phyloP scores from a whole-genome alignment of 1,140 invertebrate species.

The Stegodyphus mimosarum region DNA sequence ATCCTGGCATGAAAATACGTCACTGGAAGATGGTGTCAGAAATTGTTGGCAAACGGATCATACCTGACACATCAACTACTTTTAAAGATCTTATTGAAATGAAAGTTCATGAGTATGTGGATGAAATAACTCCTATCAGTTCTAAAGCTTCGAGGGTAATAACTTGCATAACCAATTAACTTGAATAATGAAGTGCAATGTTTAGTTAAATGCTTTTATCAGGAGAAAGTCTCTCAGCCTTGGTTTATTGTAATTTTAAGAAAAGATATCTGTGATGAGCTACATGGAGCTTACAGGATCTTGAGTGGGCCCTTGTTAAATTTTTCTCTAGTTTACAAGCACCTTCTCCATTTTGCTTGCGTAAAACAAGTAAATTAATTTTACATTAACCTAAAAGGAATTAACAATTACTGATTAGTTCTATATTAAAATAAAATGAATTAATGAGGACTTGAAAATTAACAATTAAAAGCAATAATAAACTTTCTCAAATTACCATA shows the following conservation, averaged over 20 bases:
- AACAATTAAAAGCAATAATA: no score
- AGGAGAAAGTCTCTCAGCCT: not conserved
- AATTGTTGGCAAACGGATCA: conserved; percentile 84
- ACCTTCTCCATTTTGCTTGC: not conserved
- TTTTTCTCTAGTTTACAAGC: not conserved
- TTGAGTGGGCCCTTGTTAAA: not conserved
- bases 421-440: no score
- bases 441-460: no score
- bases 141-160: conserved; percentile 81
- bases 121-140: conserved; percentile 87
- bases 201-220: not conserved
- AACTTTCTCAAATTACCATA: no score
- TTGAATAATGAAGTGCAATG: not conserved
- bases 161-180: not conserved
- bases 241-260: not conserved
- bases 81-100: conserved; percentile 84
- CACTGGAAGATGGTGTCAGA: conserved; percentile 93
- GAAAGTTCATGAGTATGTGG: conserved; percentile 79
- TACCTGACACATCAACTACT: conserved; percentile 85
- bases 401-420: no score
- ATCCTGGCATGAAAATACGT: conserved; percentile 83
- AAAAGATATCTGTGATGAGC: not conserved
- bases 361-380: no score
- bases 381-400: no score
- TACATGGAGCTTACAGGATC: not conserved